phyloP scores from a whole-genome alignment of 2,797 vertebrate genomes.

The Aeoliscus strigatus region DNA sequence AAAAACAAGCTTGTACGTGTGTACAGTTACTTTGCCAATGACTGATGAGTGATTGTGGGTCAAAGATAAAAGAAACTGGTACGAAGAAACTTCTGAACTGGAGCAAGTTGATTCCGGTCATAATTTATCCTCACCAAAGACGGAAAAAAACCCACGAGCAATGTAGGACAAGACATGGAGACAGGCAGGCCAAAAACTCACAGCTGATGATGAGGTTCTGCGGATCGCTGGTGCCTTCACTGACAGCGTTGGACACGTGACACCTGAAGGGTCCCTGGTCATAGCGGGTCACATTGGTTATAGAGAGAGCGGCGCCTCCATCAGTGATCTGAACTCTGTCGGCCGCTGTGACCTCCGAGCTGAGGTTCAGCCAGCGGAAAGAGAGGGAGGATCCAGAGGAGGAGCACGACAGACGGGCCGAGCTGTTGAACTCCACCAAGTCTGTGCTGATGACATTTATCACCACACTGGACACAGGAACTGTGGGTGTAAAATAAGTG shows the following conservation, averaged over 20 bases:
- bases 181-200: too few species aligned
- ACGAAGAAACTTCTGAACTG: too few species aligned
- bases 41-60: too few species aligned
- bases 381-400: slow-evolving; percentile 42
- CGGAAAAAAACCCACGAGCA: too few species aligned
- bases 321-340: slow-evolving; percentile 40
- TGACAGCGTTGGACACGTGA: slow-evolving; percentile 46
- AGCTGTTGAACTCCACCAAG: slow-evolving; percentile 57
- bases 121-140: too few species aligned
- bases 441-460: slow-evolving; percentile 25
- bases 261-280: slow-evolving; percentile 60
- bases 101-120: too few species aligned
- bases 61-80: too few species aligned
- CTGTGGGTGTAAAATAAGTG: slow-evolving; percentile 28
- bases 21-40: too few species aligned
- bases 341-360: slow-evolving; percentile 40
- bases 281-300: slow-evolving; percentile 38
- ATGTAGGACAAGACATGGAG: too few species aligned
- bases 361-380: slow-evolving; percentile 60
- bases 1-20: too few species aligned
- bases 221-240: slow-evolving; percentile 22
- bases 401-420: slow-evolving; percentile 54
- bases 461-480: slow-evolving; percentile 38
- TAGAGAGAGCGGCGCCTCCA: slow-evolving; percentile 36
- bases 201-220: slow-evolving; percentile 44